Evolutionary conservation across 2,888 invertebrate genomes (phyloP).

Genomic region (Nemoura dubitans): DNA sequence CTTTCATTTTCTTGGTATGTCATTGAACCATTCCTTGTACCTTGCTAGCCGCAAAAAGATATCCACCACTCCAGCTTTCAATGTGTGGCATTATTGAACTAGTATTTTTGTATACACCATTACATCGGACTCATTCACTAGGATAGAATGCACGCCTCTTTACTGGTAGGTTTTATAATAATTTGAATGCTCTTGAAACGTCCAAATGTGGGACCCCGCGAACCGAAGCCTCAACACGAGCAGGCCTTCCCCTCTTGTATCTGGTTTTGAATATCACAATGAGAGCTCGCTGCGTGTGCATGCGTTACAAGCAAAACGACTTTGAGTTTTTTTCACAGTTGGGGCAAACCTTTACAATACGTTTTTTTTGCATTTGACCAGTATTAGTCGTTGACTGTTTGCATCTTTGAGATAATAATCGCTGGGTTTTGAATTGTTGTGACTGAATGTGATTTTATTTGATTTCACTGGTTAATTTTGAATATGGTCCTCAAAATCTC

Average conservation of each 20-base stretch:
- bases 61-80: not conserved
- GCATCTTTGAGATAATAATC: not conserved
- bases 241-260: conserved; percentile 20
- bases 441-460: not conserved
- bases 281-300: conserved; percentile 23
- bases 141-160: conserved; percentile 32
- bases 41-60: not conserved
- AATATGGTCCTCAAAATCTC: too few relatives aligned
- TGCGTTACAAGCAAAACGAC: conserved; percentile 32
- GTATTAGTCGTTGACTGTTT: conserved; percentile 2
- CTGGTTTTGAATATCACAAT: conserved; percentile 33
- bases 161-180: conserved; percentile 35
- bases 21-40: not conserved
- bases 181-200: conserved; percentile 40
- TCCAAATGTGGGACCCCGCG: not conserved
- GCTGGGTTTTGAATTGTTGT: not conserved
- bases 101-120: not conserved
- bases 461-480: not conserved
- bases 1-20: too few relatives aligned
- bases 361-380: not conserved
- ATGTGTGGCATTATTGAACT: not conserved
- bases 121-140: conserved; percentile 25
- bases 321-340: conserved; percentile 22
- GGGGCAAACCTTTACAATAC: not conserved
- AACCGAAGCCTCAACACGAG: conserved; percentile 13